Conservation (phyloP, 2,888 invertebrate genomes). For the Thymelicus acteon region DNA sequence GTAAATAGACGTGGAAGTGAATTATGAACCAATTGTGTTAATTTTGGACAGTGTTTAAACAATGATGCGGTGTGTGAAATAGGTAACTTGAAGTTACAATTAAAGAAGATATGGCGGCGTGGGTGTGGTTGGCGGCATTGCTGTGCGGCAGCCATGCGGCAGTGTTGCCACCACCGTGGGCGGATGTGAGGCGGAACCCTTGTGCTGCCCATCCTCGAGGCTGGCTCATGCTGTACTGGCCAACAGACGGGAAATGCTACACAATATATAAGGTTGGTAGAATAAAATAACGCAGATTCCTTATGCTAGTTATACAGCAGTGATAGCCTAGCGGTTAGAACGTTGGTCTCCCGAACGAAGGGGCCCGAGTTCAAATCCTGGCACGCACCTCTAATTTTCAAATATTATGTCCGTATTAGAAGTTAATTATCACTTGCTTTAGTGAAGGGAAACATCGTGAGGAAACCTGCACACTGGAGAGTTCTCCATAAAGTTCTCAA, state of each 20-base stretch:
- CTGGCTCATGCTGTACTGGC: conserved; percentile 95
- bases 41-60: neutral
- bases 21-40: neutral
- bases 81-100: conserved; percentile 31
- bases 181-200: conserved; percentile 91
- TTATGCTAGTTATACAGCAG: too few relatives aligned
- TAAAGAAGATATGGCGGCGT: conserved; percentile 60
- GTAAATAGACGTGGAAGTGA: conserved; percentile 16
- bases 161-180: conserved; percentile 94
- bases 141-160: conserved; percentile 82
- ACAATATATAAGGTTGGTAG: conserved; percentile 90
- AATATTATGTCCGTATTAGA: too few relatives aligned
- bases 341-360: too few relatives aligned
- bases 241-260: conserved; percentile 92
- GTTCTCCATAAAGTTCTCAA: too few relatives aligned
- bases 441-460: too few relatives aligned
- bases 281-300: neutral
- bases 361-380: too few relatives aligned
- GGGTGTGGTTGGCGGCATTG: conserved; percentile 72
- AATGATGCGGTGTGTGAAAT: conserved; percentile 7
- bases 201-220: conserved; percentile 92
- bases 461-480: too few relatives aligned
- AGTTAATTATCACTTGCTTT: too few relatives aligned
- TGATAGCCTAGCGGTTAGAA: too few relatives aligned
- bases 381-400: too few relatives aligned